Evolutionary conservation across 2,797 vertebrate genomes (phyloP), one percentile per base, ranked within the genome.

Genomic region (Prionace glauca): DNA sequence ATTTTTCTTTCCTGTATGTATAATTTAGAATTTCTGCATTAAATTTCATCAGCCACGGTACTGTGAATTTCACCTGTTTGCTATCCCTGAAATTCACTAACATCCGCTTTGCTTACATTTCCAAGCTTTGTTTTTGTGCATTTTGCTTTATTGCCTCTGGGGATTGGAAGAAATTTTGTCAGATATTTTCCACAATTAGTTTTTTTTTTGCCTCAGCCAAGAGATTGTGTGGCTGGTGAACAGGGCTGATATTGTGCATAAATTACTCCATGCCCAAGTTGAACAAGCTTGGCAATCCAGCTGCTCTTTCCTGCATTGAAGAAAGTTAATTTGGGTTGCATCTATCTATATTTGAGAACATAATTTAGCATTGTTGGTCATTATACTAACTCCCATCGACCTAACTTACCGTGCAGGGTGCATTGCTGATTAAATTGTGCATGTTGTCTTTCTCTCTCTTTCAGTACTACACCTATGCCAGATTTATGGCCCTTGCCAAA

Each of bases 401-500:
- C n/a, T 69, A 16, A n/a, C 67, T 32, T 8, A 56, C 74, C 20
- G 45, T 26, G 41, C 71, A 36, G 36, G 32, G 1, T 65, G 14
- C 2, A 20, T 14, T 11, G 29, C 7, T 93, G 0, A 4, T 2
- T 10, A 81, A 96, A 67, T 96, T 26, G 0, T 65, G 41, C 86
- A 29, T 95, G 16, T 92, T 0, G 20, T 77, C n/a, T 65, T 67
- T 84, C 5, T 50, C 84, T 20, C 87, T 20, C 65, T 95, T 26
- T 26, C 96, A 99, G 99, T 99, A 98, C 96, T 99, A 99, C 14
- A 97, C 98, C 96, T 97, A 98, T n/a, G 98, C 98, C 1, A 98
- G 99, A 45, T 98, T 98, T 92, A 98, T 99, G 99, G 98, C 99
- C 0, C 96, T 99, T 96, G 98, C 99, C 79, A 99, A 99, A 97